Conservation (phyloP, 2,113 vertebrate species). For the Bostrychus sinensis region DNA sequence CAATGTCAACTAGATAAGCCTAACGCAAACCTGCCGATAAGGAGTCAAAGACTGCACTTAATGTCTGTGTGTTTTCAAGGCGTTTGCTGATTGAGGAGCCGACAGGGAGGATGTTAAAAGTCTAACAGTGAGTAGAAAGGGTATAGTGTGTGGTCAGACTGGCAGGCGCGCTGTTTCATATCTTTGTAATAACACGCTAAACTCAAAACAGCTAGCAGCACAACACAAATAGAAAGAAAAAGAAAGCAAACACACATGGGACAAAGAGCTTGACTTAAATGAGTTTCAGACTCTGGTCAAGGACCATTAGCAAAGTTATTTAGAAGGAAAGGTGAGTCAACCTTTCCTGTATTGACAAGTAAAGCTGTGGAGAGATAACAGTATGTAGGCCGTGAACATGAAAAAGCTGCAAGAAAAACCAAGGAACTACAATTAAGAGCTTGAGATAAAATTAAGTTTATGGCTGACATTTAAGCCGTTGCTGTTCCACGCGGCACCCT, state of each 20-base stretch:
- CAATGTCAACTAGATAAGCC: slow-evolving; percentile 79
- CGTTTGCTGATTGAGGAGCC: slow-evolving; percentile 67
- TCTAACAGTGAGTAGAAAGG: slow-evolving; percentile 47
- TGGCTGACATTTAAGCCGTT: slow-evolving; percentile 20
- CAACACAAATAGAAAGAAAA: slow-evolving; percentile 63
- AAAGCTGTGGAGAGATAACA: slow-evolving; percentile 17
- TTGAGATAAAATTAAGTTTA: slow-evolving; percentile 45
- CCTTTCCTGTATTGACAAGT: slow-evolving; percentile 56
- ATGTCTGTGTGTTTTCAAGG: slow-evolving; percentile 75
- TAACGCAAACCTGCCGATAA: slow-evolving; percentile 76
- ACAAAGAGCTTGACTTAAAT: slow-evolving; percentile 47
- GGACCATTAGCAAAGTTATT: slow-evolving; percentile 59
- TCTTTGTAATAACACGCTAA: slow-evolving; percentile 67
- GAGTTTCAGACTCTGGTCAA: slow-evolving; percentile 40
- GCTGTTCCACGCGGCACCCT: slow-evolving; percentile 30
- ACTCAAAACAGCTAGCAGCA: slow-evolving; percentile 47
- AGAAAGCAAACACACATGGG: slow-evolving; percentile 45
- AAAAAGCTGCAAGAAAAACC: neutral
- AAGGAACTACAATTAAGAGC: slow-evolving; percentile 18
- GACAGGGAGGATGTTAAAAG: slow-evolving; percentile 61
- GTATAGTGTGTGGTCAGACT: slow-evolving; percentile 30
- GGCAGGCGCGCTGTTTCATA: slow-evolving; percentile 48
- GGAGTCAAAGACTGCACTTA: slow-evolving; percentile 76
- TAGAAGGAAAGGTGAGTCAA: slow-evolving; percentile 41
- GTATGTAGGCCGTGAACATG: slow-evolving; percentile 8